phyloP scores from a whole-genome alignment of 2,888 invertebrate genomes.

The Epirrhoe alternata region DNA sequence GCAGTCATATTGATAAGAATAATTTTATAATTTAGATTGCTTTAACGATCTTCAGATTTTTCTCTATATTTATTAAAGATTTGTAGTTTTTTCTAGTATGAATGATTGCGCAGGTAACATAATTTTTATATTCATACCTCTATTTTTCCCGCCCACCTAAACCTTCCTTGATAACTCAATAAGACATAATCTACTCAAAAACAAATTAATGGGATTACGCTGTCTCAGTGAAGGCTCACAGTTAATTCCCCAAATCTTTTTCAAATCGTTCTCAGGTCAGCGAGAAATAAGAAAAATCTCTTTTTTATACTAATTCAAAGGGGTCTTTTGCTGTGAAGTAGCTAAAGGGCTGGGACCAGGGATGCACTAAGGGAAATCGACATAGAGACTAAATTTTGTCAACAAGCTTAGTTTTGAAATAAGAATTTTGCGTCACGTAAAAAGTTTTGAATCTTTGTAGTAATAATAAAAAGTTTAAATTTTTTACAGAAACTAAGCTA shows the following conservation, averaged over 20 bases:
- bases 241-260: constrained; percentile 53
- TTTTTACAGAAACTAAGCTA: no score
- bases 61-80: no score
- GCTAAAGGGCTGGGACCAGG: constrained; percentile 18
- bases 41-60: no score
- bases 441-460: no score
- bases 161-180: constrained; percentile 51
- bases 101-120: no score
- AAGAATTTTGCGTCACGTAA: no score
- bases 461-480: no score
- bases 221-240: constrained; percentile 39
- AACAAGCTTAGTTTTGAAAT: no score
- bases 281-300: constrained; percentile 57
- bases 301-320: constrained; percentile 67
- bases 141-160: constrained; percentile 23
- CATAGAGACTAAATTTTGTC: no score
- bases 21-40: no score
- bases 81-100: no score
- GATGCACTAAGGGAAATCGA: constrained; percentile 4
- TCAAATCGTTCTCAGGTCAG: constrained; percentile 59
- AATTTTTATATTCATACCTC: constrained; percentile 18
- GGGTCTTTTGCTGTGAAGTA: constrained; percentile 51
- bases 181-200: constrained; percentile 54
- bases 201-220: constrained; percentile 53
- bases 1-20: no score